Percentiles rank a stretch among this genome's conserved stretches.
Conservation (phyloP, 1,140 invertebrate species). For the Luehdorfia chinensis region DNA sequence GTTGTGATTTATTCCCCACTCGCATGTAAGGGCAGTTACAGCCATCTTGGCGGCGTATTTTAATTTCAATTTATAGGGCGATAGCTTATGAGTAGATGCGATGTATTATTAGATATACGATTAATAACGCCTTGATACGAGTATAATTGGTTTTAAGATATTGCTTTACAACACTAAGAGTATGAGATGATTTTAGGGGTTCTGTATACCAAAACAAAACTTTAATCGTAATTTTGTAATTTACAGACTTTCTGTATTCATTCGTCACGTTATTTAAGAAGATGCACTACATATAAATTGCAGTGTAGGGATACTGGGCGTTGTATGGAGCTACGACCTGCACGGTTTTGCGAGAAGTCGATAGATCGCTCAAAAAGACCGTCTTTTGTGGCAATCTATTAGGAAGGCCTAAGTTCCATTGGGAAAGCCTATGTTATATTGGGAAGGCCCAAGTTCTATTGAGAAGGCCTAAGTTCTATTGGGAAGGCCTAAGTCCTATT, state of each 20-base stretch:
- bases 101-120: conserved; percentile 43
- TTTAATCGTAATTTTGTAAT: neutral
- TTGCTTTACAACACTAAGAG: neutral
- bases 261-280: too few species aligned
- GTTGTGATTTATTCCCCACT: conserved; percentile 58
- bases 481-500: too few species aligned
- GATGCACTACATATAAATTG: too few species aligned
- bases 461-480: too few species aligned
- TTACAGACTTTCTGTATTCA: neutral
- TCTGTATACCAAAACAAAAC: neutral
- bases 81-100: conserved; percentile 34
- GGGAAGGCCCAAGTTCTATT: too few species aligned
- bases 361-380: too few species aligned
- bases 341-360: too few species aligned
- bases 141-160: conserved; percentile 16
- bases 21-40: conserved; percentile 49
- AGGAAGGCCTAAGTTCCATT: too few species aligned
- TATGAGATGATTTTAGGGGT: neutral
- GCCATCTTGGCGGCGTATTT: conserved; percentile 48
- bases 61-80: conserved; percentile 71
- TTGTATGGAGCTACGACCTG: too few species aligned
- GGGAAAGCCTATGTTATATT: too few species aligned
- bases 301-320: too few species aligned
- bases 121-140: conserved; percentile 35
- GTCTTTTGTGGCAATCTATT: too few species aligned